Evolutionary conservation across 2,797 vertebrate species (phyloP).

Genomic region (Paedocypris micromegethes): DNA sequence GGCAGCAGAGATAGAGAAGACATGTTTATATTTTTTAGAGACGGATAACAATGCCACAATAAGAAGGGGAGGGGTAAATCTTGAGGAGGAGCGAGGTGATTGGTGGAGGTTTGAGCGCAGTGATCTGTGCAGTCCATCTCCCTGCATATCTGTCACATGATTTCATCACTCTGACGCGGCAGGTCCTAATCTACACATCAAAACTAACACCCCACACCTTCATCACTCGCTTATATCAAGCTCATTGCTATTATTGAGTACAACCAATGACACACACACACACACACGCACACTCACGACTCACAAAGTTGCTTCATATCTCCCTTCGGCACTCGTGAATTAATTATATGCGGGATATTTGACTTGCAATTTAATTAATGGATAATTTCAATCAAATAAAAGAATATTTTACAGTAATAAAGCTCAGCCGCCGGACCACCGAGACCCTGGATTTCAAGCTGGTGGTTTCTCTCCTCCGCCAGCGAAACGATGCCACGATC

Average conservation of each 20-base stretch:
- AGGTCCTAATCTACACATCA: conserved; percentile 4
- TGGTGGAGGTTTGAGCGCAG: conserved; percentile 8
- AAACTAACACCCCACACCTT: not conserved
- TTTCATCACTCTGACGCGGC: conserved; percentile 16
- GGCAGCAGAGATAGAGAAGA: conserved; percentile 29
- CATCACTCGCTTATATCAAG: not conserved
- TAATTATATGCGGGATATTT: too few species aligned
- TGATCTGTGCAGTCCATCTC: conserved; percentile 11
- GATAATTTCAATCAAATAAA: too few species aligned
- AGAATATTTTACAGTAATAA: not conserved
- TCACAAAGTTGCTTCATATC: too few species aligned
- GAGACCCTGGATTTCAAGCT: not conserved
- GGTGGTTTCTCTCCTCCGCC: conserved; percentile 41
- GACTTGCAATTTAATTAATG: too few species aligned
- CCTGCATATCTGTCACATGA: conserved; percentile 13
- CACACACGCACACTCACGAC: too few species aligned
- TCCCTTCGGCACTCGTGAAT: too few species aligned
- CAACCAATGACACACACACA: too few species aligned
- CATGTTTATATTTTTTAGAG: conserved; percentile 34
- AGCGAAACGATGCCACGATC: conserved; percentile 58
- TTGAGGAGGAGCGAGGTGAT: conserved; percentile 14
- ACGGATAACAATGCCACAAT: conserved; percentile 51
- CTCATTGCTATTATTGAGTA: not conserved
- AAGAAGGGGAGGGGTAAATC: conserved; percentile 30
- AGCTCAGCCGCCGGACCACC: not conserved